Evolutionary conservation across 1,140 invertebrate genomes (phyloP).

Genomic region (Arion vulgaris): DNA sequence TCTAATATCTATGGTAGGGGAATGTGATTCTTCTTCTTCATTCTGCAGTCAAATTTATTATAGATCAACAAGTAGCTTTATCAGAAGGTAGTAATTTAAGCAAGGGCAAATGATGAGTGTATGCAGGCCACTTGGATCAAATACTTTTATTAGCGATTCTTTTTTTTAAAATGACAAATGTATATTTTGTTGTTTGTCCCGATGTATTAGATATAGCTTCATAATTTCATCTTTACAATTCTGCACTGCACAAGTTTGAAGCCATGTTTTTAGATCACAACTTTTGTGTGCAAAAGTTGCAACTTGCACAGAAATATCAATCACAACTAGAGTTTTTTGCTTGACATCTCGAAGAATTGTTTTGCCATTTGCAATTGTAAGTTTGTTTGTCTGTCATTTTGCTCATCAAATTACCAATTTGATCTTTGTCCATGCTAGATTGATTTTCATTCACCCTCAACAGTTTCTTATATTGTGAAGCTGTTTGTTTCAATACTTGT

Average conservation of each 20-base stretch:
- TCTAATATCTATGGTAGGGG: too few species aligned
- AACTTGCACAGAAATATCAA: neutral
- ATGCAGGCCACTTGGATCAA: neutral
- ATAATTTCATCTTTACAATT: neutral
- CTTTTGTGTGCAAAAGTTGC: neutral
- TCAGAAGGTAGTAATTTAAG: neutral
- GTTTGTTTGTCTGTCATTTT: neutral
- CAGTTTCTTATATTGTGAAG: too few species aligned
- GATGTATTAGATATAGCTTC: neutral
- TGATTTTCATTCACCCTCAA: too few species aligned
- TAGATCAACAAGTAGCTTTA: neutral
- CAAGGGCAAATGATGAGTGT: neutral
- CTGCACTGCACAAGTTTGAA: constrained; percentile 5
- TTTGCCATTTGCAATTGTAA: neutral
- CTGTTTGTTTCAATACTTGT: too few species aligned
- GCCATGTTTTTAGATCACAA: constrained; percentile 1
- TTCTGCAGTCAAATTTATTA: too few species aligned
- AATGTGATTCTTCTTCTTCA: too few species aligned
- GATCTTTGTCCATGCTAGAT: neutral
- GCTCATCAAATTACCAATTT: neutral
- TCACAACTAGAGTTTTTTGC: neutral
- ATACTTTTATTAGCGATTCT: neutral
- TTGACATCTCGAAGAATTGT: neutral
- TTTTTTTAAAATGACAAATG: neutral
- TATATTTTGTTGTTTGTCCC: neutral